Conservation (phyloP, 2,888 invertebrate species). For the Chesias legatella region DNA sequence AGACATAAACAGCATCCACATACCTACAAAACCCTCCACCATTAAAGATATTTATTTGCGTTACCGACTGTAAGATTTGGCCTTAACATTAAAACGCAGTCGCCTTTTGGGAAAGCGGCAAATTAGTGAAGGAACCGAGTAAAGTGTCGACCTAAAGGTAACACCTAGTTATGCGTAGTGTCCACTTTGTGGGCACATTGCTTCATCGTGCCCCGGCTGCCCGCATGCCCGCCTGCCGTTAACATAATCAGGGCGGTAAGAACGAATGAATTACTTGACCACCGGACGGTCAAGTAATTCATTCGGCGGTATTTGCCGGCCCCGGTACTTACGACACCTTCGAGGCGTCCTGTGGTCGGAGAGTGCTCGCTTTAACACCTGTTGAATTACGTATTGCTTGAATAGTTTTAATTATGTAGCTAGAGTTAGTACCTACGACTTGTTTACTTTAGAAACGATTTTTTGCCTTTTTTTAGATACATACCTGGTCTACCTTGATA, state of each 20-base stretch:
- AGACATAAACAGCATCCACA: no score
- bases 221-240: constrained; percentile 6
- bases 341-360: constrained; percentile 12
- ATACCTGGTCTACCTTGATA: no score
- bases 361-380: constrained; percentile 12
- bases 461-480: no score
- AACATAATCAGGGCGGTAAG: constrained; percentile 15
- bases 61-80: no score
- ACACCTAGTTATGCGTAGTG: neutral
- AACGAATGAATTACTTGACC: no score
- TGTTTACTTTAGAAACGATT: no score
- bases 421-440: neutral
- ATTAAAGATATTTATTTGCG: no score
- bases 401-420: constrained; percentile 6
- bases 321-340: constrained; percentile 12
- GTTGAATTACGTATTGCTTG: constrained; percentile 14
- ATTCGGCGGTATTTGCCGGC: constrained; percentile 17
- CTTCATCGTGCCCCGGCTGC: constrained; percentile 11
- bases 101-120: no score
- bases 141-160: no score
- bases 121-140: no score
- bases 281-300: constrained; percentile 23
- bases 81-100: no score
- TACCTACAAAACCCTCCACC: no score
- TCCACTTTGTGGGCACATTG: constrained; percentile 1